phyloP scores from a whole-genome alignment of 2,113 vertebrate genomes.

The Hystrix brachyura region DNA sequence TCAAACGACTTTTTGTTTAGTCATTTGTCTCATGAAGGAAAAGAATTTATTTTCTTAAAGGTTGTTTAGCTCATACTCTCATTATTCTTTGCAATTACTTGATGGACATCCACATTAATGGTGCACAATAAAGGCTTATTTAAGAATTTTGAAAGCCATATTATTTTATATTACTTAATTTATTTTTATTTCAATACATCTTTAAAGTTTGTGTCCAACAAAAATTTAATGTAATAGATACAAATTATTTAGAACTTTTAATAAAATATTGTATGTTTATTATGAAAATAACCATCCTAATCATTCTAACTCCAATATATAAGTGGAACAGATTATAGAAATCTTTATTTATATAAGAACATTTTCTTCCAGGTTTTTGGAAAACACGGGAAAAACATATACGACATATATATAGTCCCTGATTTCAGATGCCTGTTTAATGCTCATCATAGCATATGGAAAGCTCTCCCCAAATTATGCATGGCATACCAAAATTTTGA shows the following conservation, averaged over 20 bases:
- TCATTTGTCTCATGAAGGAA: background rate
- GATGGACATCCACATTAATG: background rate
- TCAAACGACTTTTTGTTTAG: background rate
- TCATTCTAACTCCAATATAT: background rate
- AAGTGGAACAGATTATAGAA: background rate
- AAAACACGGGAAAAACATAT: background rate
- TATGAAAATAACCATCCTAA: background rate
- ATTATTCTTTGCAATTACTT: background rate
- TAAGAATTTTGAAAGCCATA: background rate
- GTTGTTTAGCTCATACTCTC: background rate
- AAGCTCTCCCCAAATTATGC: background rate
- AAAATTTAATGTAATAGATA: background rate
- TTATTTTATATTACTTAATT: background rate
- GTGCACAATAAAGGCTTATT: background rate
- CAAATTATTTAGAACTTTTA: background rate
- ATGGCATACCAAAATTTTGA: background rate
- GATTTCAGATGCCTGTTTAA: background rate
- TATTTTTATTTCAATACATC: slow-evolving; percentile 3
- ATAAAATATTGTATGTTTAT: background rate
- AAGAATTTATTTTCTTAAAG: background rate
- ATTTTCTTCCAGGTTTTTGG: background rate
- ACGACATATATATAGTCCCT: background rate
- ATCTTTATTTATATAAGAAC: background rate
- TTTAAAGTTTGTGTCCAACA: background rate
- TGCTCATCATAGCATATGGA: background rate